Percentiles rank a stretch among this genome's conserved stretches.
Evolutionary conservation across 1,140 invertebrate species (phyloP).

Genomic region (Philopotamus ludificatus): DNA sequence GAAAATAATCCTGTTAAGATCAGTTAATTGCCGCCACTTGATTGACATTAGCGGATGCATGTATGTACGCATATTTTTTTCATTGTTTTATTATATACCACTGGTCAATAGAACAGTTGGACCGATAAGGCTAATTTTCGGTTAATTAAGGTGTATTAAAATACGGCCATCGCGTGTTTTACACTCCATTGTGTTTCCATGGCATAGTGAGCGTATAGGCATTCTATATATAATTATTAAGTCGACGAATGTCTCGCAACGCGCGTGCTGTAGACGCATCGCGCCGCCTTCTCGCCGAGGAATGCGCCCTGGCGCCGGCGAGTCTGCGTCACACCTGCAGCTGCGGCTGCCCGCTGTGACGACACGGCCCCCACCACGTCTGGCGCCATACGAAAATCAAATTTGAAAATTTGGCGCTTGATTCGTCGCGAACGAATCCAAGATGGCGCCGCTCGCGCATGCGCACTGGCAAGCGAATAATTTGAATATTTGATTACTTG

Average conservation of each 20-base stretch:
- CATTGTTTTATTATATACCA: neutral
- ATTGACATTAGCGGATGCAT: no score
- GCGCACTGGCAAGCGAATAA: no score
- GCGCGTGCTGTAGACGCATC: neutral
- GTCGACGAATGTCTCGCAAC: neutral
- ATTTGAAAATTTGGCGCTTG: no score
- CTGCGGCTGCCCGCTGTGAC: slow-evolving; percentile 19
- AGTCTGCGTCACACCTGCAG: slow-evolving; percentile 54
- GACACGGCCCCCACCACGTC: slow-evolving; percentile 14
- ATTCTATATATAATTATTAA: neutral
- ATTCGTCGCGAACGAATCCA: no score
- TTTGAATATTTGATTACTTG: no score
- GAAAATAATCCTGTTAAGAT: no score
- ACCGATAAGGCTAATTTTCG: neutral
- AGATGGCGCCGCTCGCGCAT: no score
- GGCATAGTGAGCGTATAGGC: neutral
- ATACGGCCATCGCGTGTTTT: neutral
- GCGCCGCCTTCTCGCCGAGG: slow-evolving; percentile 33
- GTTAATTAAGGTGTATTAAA: neutral
- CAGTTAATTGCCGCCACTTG: no score
- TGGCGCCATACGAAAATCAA: no score
- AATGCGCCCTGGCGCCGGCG: slow-evolving; percentile 52
- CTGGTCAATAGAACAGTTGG: neutral
- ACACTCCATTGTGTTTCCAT: neutral
- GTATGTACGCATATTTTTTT: neutral